These are phyloP conservation scores for Bacillus rossius DNA, from an alignment of 1,140 invertebrate species.

Conservation along the genomic window DNA sequence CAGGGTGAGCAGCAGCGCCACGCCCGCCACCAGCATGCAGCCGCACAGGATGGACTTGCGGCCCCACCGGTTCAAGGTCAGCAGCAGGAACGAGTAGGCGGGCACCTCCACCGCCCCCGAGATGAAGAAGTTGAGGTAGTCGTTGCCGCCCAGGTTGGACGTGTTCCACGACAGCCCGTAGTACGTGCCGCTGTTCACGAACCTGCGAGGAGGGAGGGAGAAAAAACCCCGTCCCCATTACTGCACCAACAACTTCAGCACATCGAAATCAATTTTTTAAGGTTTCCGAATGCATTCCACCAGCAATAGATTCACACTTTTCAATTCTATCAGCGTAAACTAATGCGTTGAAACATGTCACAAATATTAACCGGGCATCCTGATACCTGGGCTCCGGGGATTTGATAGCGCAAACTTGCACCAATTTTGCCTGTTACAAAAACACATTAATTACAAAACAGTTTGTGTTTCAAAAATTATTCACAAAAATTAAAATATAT, in stretches of 20 bases:
- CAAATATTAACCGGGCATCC: too few species aligned
- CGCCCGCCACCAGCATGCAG: constrained; percentile 62
- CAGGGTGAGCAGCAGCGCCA: constrained; percentile 52
- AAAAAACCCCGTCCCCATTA: too few species aligned
- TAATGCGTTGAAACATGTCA: too few species aligned
- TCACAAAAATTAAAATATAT: too few species aligned
- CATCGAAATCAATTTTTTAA: background rate
- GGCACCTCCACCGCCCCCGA: constrained; percentile 72
- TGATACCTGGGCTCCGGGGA: too few species aligned
- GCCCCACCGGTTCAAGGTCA: constrained; percentile 66
- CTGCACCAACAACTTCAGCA: background rate
- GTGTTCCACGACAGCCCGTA: constrained; percentile 79
- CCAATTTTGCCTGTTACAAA: too few species aligned
- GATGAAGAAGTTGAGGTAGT: constrained; percentile 70
- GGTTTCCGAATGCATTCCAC: background rate
- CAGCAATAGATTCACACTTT: too few species aligned
- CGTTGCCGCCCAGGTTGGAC: constrained; percentile 63
- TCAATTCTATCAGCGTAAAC: too few species aligned
- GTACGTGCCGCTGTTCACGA: constrained; percentile 72
- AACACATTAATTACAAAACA: too few species aligned
- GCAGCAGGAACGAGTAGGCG: constrained; percentile 62
- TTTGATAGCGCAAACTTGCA: too few species aligned
- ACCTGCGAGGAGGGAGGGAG: constrained; percentile 50
- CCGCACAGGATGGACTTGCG: constrained; percentile 61
- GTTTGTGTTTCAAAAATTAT: too few species aligned